Base-by-base conservation (phyloP, 2,797 vertebrate species). In the Chrysocyon brachyurus region DNA sequence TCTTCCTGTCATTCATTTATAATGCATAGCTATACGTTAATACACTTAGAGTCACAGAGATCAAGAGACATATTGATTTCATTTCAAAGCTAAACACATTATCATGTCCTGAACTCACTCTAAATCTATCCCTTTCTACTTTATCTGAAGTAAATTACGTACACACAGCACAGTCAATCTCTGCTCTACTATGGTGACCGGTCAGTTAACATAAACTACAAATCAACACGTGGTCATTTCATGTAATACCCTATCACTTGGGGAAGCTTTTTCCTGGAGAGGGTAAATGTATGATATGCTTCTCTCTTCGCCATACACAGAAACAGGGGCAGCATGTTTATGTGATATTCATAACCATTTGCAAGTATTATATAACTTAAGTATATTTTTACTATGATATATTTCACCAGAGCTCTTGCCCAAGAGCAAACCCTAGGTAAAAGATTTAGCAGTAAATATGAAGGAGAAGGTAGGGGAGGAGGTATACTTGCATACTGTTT, bases 361-460 rank as follows among this genome's bases (percentile, higher is more conserved):
- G 10, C 46, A 56, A 57, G 0, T 86, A 59, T 66, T 75, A 63
- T 57, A 64, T 75, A 70, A 87, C 77, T 75, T 73, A 33, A 28
- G 14, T 40, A 31, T 46, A 57, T 78, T 91, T 96, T 92, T 84
- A 57, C 9, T 88, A 54, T 56, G 17, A 28, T 72, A 31, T 75
- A 75, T 79, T 94, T 98, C 87, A 77, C 33, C 66, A 97, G 97
- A 78, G 12, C 63, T 57, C 7, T 40, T 87, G n/a, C 24, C 46
- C 28, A 79, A 72, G n/a, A 87, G 19, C 64, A 57, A 96, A 90
- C n/a, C 0, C 4, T 28, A 61, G 12, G 33, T 56, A 22, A 87
- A 91, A 81, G 12, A 15, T 79, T 90, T 57, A 84, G 14, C 21
- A 87, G 24, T 54, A 90, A 86, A 85, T 63, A 54, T 52, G 46